A percentile compares a stretch with the other conserved stretches of the same genome.
These are phyloP conservation scores for Pachliopta kotzebuea DNA, from an alignment of 2,888 invertebrate genomes.

Conservation along the genomic window DNA sequence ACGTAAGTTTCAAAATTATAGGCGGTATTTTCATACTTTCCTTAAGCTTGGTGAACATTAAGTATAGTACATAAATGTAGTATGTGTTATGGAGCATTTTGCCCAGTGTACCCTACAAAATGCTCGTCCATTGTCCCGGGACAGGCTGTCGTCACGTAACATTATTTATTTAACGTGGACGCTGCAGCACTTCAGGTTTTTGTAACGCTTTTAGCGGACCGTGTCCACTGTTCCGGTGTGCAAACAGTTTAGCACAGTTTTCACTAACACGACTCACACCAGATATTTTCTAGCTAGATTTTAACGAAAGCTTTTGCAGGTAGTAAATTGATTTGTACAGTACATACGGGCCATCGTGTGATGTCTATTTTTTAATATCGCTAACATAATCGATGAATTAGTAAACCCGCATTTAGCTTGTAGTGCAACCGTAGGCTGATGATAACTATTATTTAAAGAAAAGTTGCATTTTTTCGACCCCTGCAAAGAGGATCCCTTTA, in stretches of 20 bases:
- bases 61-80: not conserved
- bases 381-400: too few species aligned
- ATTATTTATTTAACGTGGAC: slow-evolving; percentile 74
- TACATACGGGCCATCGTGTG: not conserved
- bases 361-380: too few species aligned
- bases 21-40: not conserved
- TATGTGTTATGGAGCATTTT: not conserved
- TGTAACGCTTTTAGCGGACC: slow-evolving; percentile 59
- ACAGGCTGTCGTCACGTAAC: slow-evolving; percentile 59
- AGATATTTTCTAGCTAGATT: slow-evolving; percentile 25
- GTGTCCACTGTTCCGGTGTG: slow-evolving; percentile 47
- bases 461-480: too few species aligned
- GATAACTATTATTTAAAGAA: too few species aligned
- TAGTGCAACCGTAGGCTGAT: too few species aligned
- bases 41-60: not conserved
- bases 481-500: too few species aligned
- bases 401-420: too few species aligned
- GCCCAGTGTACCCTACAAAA: slow-evolving; percentile 1
- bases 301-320: slow-evolving; percentile 22
- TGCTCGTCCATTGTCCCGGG: slow-evolving; percentile 44
- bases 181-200: slow-evolving; percentile 40
- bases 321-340: not conserved
- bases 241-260: slow-evolving; percentile 69
- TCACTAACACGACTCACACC: slow-evolving; percentile 33
- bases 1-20: not conserved